A percentile compares a stretch with the other conserved stretches of the same genome.
phyloP scores from a whole-genome alignment of 2,797 vertebrate species.

The Lepilemur septentrionalis region DNA sequence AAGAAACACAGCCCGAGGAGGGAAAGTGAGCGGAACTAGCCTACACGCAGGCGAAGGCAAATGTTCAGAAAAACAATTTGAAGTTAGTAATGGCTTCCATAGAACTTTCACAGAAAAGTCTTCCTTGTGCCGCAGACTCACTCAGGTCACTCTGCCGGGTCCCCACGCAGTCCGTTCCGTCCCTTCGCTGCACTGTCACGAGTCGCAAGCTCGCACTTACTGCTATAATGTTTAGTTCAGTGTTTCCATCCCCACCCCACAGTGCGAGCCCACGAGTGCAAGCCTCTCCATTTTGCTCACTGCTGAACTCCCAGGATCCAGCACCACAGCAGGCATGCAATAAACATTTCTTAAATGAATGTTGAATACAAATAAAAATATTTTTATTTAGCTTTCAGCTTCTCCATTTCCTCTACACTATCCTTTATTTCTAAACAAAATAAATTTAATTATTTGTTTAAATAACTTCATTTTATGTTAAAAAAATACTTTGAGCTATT shows the following conservation, averaged over 20 bases:
- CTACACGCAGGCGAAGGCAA: not conserved
- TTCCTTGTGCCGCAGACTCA: not conserved
- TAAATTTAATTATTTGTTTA: not conserved
- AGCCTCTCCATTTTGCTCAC: not conserved
- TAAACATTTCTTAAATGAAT: not conserved
- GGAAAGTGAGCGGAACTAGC: not conserved
- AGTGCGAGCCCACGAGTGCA: not conserved
- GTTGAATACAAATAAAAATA: not conserved
- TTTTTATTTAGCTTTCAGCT: not conserved
- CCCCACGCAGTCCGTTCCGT: not conserved
- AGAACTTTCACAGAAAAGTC: not conserved
- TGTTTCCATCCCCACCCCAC: not conserved
- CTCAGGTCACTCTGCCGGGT: not conserved
- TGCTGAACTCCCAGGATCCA: not conserved
- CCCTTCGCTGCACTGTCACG: not conserved
- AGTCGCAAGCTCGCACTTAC: not conserved
- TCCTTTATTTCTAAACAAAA: not conserved
- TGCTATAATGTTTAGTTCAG: not conserved
- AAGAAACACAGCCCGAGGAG: not conserved
- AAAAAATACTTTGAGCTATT: not conserved
- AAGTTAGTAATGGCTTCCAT: not conserved
- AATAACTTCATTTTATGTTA: not conserved
- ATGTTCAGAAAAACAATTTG: not conserved
- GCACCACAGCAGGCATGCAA: not conserved
- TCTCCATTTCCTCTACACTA: not conserved